Percentiles rank a stretch among this genome's conserved stretches.
Conservation (phyloP, 2,888 invertebrate species). For the Drosophila putrida region DNA sequence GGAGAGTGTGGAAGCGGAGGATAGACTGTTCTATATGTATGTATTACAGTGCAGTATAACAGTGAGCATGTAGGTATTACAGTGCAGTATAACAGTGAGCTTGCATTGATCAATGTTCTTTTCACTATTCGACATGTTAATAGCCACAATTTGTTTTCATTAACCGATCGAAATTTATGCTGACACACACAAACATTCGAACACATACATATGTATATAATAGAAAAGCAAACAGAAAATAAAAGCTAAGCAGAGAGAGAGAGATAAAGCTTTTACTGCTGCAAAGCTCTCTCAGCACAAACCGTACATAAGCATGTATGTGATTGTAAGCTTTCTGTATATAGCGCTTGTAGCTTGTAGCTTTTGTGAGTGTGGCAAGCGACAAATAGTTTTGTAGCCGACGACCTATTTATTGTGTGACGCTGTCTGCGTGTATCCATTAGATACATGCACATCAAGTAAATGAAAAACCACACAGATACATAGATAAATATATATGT, state of each 20-base stretch:
- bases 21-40: background rate
- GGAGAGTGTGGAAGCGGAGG: background rate
- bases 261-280: conserved; percentile 53
- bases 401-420: conserved; percentile 69
- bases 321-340: background rate
- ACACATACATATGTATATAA: background rate
- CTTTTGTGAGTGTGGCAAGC: conserved; percentile 30
- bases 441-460: conserved; percentile 45
- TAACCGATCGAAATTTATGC: conserved; percentile 33
- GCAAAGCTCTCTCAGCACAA: conserved; percentile 32
- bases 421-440: conserved; percentile 24
- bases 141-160: conserved; percentile 47
- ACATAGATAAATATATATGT: background rate
- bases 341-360: conserved; percentile 35
- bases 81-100: conserved; percentile 19
- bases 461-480: conserved; percentile 7
- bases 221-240: conserved; percentile 12
- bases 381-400: conserved; percentile 67
- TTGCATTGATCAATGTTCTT: conserved; percentile 42
- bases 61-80: no score
- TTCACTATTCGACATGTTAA: conserved; percentile 56
- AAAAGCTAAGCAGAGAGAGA: conserved; percentile 6
- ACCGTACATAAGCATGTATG: background rate
- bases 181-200: background rate
- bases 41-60: conserved; percentile 14